These are phyloP conservation scores for Eidolon helvum DNA, from an alignment of 2,113 vertebrate species.

Conservation along the genomic window DNA sequence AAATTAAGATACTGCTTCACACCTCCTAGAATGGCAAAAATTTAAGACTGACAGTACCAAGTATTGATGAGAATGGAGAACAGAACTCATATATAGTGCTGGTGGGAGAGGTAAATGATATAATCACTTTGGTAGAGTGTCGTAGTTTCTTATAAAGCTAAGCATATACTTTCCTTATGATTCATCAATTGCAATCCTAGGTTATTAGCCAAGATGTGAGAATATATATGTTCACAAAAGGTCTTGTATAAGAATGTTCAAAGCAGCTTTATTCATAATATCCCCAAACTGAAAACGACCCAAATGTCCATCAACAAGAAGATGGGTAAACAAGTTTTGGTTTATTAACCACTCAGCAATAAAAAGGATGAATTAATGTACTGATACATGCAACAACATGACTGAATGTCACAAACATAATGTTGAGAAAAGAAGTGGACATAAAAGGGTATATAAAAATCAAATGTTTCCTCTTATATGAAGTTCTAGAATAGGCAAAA, in stretches of 20 bases:
- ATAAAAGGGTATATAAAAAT: neutral
- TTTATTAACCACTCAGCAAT: neutral
- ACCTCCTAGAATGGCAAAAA: neutral
- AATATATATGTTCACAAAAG: neutral
- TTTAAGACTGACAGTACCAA: neutral
- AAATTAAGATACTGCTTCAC: neutral
- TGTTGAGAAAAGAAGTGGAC: neutral
- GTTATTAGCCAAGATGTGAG: neutral
- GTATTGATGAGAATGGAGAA: neutral
- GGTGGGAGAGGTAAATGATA: neutral
- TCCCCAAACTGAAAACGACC: neutral
- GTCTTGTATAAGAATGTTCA: neutral
- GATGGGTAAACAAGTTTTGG: neutral
- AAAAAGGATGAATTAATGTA: neutral
- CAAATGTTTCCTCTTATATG: neutral
- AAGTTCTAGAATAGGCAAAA: neutral
- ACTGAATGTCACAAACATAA: neutral
- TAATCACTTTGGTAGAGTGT: neutral
- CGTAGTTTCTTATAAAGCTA: conserved; percentile 14
- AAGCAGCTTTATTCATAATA: neutral
- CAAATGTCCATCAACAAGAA: neutral
- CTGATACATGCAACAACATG: neutral
- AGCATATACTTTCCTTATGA: neutral
- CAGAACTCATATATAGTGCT: neutral
- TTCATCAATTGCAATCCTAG: neutral